Evolutionary conservation across 2,888 invertebrate genomes (phyloP), one percentile per base, ranked within the genome.

Genomic region (Achlya flavicornis): DNA sequence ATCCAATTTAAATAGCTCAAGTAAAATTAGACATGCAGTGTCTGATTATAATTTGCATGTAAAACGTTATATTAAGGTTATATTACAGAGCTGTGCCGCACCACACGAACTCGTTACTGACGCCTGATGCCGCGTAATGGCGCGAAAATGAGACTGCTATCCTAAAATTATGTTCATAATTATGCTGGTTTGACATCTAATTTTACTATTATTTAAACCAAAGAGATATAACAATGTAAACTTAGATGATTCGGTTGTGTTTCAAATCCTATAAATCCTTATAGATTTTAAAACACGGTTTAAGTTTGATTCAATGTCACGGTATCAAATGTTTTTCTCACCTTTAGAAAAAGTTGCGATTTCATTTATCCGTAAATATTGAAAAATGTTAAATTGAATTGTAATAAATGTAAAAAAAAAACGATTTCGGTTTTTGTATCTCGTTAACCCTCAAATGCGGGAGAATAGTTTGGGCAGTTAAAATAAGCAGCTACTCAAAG

Each of bases 91-190:
- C 70, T 48, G 60, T n/a, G 26, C 38, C 32, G 48, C 10, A 19
- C 7, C 48, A 48, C 19, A 11, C 60, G 64, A 76, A 77, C 80
- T 72, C 77, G 75, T 77, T 72, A 46, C n/a, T n/a, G 73, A 63
- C 61, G 65, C 64, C 72, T 75, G 73, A 76, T 73, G 76, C 70
- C 72, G 69, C 69, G 77, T 83, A 83, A 84, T 84, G 75, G 71
- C 75, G 75, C 77, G 85, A 82, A 85, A 85, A 85, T 85, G 83
- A 84, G 79, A 78, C 78, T 71, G 71, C 71, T 63, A 74, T 68
- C 69, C 70, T 71, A 64, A 66, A 69, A 75, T 74, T 69, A 71
- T 74, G 61, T 67, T 66, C 69, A 48, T 64, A n/a, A n/a, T n/a
- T n/a, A 61, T 35, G 63, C 66, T 63, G 63, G 63, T 58, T 65